A percentile compares a stretch with the other conserved stretches of the same genome.
These are phyloP conservation scores for Holothuria glaberrima DNA, from an alignment of 35 echinoderm and acorn worm genomes.

Conservation along the genomic window DNA sequence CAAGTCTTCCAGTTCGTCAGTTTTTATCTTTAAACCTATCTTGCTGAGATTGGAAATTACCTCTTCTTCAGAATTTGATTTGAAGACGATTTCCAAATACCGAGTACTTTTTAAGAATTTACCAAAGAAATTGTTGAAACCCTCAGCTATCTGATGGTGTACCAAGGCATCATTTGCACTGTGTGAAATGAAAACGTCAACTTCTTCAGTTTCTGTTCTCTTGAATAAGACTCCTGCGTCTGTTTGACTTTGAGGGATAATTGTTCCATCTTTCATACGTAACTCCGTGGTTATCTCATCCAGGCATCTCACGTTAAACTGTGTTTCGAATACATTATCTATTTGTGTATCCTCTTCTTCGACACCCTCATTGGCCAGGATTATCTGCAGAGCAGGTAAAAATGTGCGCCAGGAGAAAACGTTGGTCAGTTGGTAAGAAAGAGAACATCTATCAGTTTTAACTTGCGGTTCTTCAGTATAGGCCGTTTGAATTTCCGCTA, in stretches of 20 bases:
- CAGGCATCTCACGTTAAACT: conserved; percentile 6
- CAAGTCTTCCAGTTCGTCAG: conserved; percentile 17
- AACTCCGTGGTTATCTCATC: background rate
- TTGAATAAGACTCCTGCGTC: background rate
- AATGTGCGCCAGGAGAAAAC: conserved; percentile 20
- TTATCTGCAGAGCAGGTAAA: background rate
- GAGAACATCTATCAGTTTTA: background rate
- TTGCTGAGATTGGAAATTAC: background rate
- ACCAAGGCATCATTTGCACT: background rate
- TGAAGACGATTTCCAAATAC: background rate
- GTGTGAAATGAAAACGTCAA: conserved; percentile 10
- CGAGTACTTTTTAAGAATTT: background rate
- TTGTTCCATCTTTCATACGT: background rate
- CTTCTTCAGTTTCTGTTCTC: background rate
- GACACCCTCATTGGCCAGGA: background rate
- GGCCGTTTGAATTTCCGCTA: background rate
- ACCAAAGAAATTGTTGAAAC: background rate
- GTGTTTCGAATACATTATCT: background rate
- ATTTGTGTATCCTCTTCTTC: background rate
- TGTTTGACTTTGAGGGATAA: background rate
- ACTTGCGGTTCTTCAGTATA: background rate
- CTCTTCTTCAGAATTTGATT: background rate
- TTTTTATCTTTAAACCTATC: background rate
- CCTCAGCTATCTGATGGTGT: conserved; percentile 13
- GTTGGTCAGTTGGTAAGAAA: background rate